Evolutionary conservation across 2,797 vertebrate genomes (phyloP).

Genomic region (Poeciliopsis infans): DNA sequence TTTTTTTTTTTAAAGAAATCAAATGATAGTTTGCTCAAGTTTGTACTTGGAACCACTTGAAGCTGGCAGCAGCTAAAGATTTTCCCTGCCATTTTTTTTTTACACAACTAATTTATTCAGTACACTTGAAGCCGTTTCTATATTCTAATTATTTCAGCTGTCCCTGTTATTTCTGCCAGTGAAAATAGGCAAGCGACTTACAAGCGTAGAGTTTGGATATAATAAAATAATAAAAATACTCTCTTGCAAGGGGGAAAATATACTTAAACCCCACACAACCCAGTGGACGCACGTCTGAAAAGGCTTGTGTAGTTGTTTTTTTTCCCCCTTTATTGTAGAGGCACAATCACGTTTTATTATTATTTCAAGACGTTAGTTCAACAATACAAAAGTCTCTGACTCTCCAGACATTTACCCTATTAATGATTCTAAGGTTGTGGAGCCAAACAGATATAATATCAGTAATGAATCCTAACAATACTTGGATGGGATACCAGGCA

Average conservation of each 20-base stretch:
- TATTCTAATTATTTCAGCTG: not conserved
- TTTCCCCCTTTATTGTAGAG: not conserved
- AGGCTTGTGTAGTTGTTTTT: too few relatives aligned
- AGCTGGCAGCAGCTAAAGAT: not conserved
- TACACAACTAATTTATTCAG: conserved; percentile 1
- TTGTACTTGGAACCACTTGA: not conserved
- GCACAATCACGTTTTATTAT: not conserved
- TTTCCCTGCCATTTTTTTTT: conserved; percentile 6
- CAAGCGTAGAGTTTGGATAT: not conserved
- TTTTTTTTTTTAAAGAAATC: not conserved
- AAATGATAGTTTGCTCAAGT: conserved; percentile 1
- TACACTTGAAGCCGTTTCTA: conserved; percentile 1
- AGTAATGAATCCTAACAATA: not conserved
- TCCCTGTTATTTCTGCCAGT: not conserved
- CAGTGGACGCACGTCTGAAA: not conserved
- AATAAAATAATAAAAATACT: not conserved
- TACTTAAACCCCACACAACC: not conserved
- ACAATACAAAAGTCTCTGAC: not conserved
- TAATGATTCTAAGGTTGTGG: not conserved
- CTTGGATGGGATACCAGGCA: too few relatives aligned
- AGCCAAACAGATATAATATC: not conserved
- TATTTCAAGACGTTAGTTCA: not conserved
- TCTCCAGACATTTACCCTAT: not conserved
- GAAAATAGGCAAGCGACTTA: not conserved
- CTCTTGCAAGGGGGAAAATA: not conserved